Base-by-base conservation (phyloP, 2,888 invertebrate species). In the Sesamia inferens region DNA sequence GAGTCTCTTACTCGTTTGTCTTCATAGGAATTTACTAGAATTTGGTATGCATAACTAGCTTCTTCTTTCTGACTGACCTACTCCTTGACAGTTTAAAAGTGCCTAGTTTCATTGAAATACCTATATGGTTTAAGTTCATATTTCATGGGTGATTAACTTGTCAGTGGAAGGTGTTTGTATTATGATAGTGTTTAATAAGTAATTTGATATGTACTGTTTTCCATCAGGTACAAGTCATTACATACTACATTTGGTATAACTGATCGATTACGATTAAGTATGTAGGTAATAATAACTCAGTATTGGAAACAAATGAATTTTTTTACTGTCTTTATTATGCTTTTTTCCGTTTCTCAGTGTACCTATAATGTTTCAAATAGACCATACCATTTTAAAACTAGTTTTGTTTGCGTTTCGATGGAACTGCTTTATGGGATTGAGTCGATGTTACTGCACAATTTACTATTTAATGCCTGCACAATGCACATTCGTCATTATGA, bases 341-440 rank as follows among this genome's bases (percentile, higher is more conserved):
- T 6, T 11, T 57, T 55, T 74, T 62, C 31, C 31, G 24, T 47
- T 54, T 65, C 11, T 19, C 16, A 14, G 8, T 16, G 51, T 24
- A 42, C n/a, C n/a, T 78, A 31, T 6, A 22, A 16, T 71, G 8
- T 62, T 68, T 51, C n/a, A 55, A 78, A 72, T 70, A 44, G 11
- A 1, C 11, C 31, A 2, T 31, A 59, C 54, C 51, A 71, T 70
- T 39, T 39, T 68, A 19, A 65, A 76, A 76, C 72, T 65, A 62
- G 74, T 76, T 83, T 72, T 16, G 58, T 63, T 71, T 73, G 68
- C 67, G 61, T 73, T 80, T 65, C n/a, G 59, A 48, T 63, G 39
- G 24, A 76, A 76, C 71, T 31, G 54, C 58, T 78, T 74, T 69
- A 76, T 68, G 57, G 57, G 64, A 67, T 31, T 58, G 62, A 81